These are phyloP conservation scores for Chloromyia formosa DNA, from an alignment of 2,888 invertebrate species.

Conservation along the genomic window DNA sequence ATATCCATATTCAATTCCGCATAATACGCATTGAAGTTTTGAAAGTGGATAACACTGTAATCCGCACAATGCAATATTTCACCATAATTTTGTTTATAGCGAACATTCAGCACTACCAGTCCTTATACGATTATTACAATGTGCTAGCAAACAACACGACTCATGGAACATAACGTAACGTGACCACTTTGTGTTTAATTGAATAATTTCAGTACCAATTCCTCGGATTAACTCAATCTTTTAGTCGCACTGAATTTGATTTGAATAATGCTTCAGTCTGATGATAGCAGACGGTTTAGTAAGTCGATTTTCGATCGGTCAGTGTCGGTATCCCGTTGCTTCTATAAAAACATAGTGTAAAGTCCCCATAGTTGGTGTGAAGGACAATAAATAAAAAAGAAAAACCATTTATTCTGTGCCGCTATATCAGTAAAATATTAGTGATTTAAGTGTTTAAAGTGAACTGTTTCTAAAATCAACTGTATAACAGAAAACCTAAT, in stretches of 20 bases:
- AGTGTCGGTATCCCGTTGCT: background rate
- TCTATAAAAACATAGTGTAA: background rate
- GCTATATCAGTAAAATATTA: background rate
- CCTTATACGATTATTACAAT: background rate
- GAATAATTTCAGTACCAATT: slow-evolving; percentile 43
- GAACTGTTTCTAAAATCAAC: background rate
- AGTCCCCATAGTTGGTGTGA: background rate
- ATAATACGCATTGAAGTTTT: too few relatives aligned
- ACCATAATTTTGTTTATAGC: too few relatives aligned
- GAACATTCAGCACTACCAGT: background rate
- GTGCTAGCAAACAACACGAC: background rate
- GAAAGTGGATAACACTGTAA: too few relatives aligned
- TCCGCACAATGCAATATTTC: too few relatives aligned
- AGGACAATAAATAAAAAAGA: background rate
- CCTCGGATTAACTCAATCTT: slow-evolving; percentile 38
- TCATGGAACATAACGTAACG: background rate
- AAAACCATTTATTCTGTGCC: background rate
- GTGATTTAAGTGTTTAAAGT: background rate
- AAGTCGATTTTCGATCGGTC: slow-evolving; percentile 14
- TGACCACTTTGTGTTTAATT: slow-evolving; percentile 39
- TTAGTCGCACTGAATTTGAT: slow-evolving; percentile 25
- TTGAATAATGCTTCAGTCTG: slow-evolving; percentile 33
- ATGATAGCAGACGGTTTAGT: slow-evolving; percentile 20
- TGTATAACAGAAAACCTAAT: too few relatives aligned
- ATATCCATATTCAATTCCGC: too few relatives aligned